Conservation (phyloP, 2,888 invertebrate species). For the Phragmatobia fuliginosa region DNA sequence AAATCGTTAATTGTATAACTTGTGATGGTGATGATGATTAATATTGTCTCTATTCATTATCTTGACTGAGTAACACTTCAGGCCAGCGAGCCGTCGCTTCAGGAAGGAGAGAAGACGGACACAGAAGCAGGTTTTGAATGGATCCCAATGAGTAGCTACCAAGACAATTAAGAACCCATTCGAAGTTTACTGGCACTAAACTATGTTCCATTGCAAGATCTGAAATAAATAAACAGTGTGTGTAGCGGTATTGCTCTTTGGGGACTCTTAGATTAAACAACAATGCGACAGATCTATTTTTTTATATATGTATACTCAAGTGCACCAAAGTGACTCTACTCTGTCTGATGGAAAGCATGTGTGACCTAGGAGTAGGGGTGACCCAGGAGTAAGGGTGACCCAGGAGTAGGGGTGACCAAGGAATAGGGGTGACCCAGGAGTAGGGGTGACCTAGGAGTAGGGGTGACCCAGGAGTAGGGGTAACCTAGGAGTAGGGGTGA, state of each 20-base stretch:
- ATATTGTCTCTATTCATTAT: slow-evolving; percentile 48
- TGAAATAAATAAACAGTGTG: slow-evolving; percentile 49
- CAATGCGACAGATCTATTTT: neutral
- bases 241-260: neutral
- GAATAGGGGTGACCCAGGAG: no score
- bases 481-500: no score
- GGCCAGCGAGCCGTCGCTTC: slow-evolving; percentile 66
- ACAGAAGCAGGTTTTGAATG: slow-evolving; percentile 70
- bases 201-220: slow-evolving; percentile 73
- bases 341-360: no score
- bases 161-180: slow-evolving; percentile 82
- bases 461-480: no score
- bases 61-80: slow-evolving; percentile 56
- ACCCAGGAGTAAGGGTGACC: no score
- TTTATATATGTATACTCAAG: no score
- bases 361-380: no score
- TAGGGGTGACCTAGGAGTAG: no score
- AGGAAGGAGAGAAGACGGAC: slow-evolving; percentile 67
- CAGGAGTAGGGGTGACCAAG: no score
- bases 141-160: slow-evolving; percentile 70
- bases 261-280: neutral
- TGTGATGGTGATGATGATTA: neutral
- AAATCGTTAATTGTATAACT: neutral
- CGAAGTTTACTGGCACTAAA: slow-evolving; percentile 80
- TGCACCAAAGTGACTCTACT: no score